Conservation (phyloP, 53 echinoderm and acorn worm genomes). For the Holothuria leucospilota region DNA sequence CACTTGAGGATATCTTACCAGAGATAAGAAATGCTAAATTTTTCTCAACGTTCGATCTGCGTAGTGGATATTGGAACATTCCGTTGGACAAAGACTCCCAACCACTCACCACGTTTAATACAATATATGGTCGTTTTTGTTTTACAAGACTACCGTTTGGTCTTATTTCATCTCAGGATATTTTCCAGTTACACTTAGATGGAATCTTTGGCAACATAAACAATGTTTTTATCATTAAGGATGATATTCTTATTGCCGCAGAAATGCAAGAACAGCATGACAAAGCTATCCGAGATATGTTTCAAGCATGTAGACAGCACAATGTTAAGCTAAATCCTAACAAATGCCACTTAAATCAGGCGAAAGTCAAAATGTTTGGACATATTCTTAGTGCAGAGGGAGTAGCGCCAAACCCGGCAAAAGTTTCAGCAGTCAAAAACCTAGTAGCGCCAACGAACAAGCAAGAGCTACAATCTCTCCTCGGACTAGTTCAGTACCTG, state of each 20-base stretch:
- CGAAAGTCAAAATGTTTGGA: slow-evolving; percentile 33
- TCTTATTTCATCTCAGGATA: too few relatives aligned
- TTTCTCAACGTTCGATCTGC: slow-evolving; percentile 47
- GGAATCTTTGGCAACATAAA: slow-evolving; percentile 33
- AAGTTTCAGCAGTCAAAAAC: too few relatives aligned
- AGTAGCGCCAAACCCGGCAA: slow-evolving; percentile 46
- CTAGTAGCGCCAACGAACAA: slow-evolving; percentile 37
- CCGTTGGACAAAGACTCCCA: slow-evolving; percentile 34
- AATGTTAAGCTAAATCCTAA: slow-evolving; percentile 45
- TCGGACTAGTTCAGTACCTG: too few relatives aligned
- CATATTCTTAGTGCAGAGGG: slow-evolving; percentile 47
- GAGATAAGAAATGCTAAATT: slow-evolving; percentile 12
- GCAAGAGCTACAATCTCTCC: slow-evolving; percentile 50
- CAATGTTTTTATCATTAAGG: slow-evolving; percentile 40
- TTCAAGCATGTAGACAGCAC: slow-evolving; percentile 37
- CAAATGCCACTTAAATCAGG: slow-evolving; percentile 34
- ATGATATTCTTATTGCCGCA: slow-evolving; percentile 44
- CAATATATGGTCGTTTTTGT: slow-evolving; percentile 45
- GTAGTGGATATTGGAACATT: slow-evolving; percentile 51
- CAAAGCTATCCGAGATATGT: slow-evolving; percentile 17
- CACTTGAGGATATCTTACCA: slow-evolving; percentile 48
- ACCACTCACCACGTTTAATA: slow-evolving; percentile 47
- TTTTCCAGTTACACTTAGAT: slow-evolving; percentile 36
- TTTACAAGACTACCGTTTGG: slow-evolving; percentile 37
- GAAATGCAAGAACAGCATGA: slow-evolving; percentile 33